Conservation (phyloP, 1,140 invertebrate species). For the Pachyrhynchus sulphureomaculatus region DNA sequence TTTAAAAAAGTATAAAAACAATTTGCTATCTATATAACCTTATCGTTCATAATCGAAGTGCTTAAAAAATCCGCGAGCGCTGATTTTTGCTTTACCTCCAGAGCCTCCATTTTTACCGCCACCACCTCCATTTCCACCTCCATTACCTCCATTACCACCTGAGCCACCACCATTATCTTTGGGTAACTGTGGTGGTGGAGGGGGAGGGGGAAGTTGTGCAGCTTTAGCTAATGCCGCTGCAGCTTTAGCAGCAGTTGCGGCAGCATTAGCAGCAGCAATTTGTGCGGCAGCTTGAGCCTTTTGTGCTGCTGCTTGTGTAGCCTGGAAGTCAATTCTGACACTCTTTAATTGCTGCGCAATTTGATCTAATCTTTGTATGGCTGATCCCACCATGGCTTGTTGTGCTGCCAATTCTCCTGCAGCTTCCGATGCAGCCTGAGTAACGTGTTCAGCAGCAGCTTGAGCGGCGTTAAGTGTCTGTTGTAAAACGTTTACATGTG, state of each 20-base stretch:
- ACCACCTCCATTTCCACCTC: constrained; percentile 8
- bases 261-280: constrained; percentile 57
- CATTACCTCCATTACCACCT: constrained; percentile 5
- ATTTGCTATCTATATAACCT: constrained; percentile 13
- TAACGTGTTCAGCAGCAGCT: constrained; percentile 65
- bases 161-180: constrained; percentile 15
- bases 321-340: constrained; percentile 67
- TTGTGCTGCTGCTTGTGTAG: constrained; percentile 63
- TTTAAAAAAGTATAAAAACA: constrained; percentile 35
- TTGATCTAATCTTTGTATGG: constrained; percentile 60
- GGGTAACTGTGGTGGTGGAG: constrained; percentile 26
- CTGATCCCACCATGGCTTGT: constrained; percentile 69
- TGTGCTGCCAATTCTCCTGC: constrained; percentile 68
- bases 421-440: constrained; percentile 64
- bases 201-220: constrained; percentile 30
- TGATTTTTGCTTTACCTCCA: constrained; percentile 28
- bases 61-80: constrained; percentile 29
- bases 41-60: constrained; percentile 29
- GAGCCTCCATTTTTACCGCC: constrained; percentile 23
- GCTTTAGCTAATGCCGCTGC: constrained; percentile 47
- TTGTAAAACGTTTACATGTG: constrained; percentile 57
- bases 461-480: constrained; percentile 69
- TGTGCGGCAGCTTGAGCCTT: constrained; percentile 60
- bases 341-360: constrained; percentile 63
- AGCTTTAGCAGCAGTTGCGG: constrained; percentile 56